A percentile compares a stretch with the other conserved stretches of the same genome.
These are phyloP conservation scores for Siniperca obscura DNA, from an alignment of 2,797 vertebrate genomes.

Conservation along the genomic window DNA sequence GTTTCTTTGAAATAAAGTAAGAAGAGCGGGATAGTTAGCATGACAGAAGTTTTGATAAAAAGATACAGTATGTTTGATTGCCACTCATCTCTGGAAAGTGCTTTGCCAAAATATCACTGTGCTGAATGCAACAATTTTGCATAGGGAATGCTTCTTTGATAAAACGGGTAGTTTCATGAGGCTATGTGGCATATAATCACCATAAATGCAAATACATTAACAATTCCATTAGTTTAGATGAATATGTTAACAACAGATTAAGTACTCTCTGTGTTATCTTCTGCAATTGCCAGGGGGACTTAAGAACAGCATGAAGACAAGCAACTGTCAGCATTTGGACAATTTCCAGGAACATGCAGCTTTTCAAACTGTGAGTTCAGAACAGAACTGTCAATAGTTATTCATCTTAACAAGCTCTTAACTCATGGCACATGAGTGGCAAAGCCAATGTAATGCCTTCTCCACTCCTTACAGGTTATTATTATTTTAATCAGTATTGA, in stretches of 20 bases:
- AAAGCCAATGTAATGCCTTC: slow-evolving; percentile 53
- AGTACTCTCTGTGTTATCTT: slow-evolving; percentile 26
- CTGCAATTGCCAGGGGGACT: slow-evolving; percentile 4
- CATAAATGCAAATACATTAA: background rate
- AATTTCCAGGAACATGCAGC: slow-evolving; percentile 51
- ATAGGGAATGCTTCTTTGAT: background rate
- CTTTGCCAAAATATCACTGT: too few species aligned
- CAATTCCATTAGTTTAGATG: slow-evolving; percentile 3
- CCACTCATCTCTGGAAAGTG: too few species aligned
- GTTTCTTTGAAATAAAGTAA: too few species aligned
- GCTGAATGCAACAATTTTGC: background rate
- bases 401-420: slow-evolving; percentile 70
- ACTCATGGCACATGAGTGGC: slow-evolving; percentile 54
- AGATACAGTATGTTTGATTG: too few species aligned
- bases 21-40: too few species aligned
- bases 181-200: background rate
- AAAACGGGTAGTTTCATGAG: background rate
- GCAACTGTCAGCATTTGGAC: slow-evolving; percentile 57
- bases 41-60: too few species aligned
- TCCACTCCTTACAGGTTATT: slow-evolving; percentile 62
- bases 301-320: slow-evolving; percentile 39
- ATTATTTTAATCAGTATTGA: slow-evolving; percentile 84
- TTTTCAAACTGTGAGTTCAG: slow-evolving; percentile 52
- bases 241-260: slow-evolving; percentile 27
- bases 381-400: slow-evolving; percentile 54